Conservation (phyloP, 92 coral and sea anemone genomes). For the Porites lobata region DNA sequence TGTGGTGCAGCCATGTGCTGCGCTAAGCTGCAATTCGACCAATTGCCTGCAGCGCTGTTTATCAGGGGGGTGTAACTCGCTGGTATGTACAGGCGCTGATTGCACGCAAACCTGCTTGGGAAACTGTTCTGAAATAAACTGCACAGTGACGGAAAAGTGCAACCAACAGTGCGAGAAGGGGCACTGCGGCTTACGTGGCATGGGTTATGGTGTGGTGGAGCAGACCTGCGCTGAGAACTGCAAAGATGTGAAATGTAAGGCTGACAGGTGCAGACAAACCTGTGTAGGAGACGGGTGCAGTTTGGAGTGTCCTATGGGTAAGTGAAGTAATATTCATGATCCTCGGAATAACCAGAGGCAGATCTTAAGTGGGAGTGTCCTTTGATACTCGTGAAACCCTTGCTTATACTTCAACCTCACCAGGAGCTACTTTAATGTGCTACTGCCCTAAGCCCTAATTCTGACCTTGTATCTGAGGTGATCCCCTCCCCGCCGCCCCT, state of each 20-base stretch:
- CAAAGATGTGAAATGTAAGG: constrained; percentile 43
- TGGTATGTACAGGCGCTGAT: constrained; percentile 56
- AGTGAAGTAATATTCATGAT: background rate
- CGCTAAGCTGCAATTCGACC: constrained; percentile 49
- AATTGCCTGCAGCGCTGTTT: constrained; percentile 61
- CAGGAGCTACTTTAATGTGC: no score
- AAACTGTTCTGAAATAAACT: constrained; percentile 37
- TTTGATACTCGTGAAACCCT: no score
- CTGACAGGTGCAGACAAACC: constrained; percentile 56
- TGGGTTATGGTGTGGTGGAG: constrained; percentile 39
- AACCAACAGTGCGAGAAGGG: constrained; percentile 80
- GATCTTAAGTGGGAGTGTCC: background rate
- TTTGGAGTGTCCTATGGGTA: constrained; percentile 47
- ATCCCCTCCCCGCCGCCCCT: background rate
- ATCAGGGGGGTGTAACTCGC: constrained; percentile 43
- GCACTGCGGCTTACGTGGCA: constrained; percentile 49
- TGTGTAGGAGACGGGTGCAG: constrained; percentile 70
- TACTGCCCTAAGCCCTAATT: no score
- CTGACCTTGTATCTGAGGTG: background rate
- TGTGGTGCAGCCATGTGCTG: constrained; percentile 35
- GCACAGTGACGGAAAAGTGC: constrained; percentile 47
- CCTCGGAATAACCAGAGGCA: background rate
- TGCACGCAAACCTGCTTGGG: constrained; percentile 68
- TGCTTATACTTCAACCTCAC: no score
- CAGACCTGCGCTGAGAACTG: constrained; percentile 69